These are phyloP conservation scores for Terrapene triunguis DNA, from an alignment of 2,113 vertebrate species.

Conservation along the genomic window DNA sequence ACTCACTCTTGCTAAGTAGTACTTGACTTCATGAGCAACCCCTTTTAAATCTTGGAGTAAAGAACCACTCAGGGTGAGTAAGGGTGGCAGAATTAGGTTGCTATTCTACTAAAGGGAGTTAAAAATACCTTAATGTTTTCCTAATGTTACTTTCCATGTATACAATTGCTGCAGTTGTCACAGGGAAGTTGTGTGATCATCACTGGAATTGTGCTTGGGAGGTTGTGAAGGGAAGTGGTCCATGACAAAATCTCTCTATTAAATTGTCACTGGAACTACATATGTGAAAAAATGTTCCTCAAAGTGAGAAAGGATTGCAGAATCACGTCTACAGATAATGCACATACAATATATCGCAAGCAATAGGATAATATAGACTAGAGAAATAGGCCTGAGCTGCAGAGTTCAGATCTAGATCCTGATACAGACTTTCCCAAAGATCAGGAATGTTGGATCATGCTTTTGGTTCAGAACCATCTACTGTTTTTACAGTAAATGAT, in stretches of 20 bases:
- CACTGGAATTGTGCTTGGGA: neutral
- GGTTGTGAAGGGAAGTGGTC: neutral
- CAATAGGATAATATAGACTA: fast-evolving
- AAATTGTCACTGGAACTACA: neutral
- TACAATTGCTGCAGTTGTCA: neutral
- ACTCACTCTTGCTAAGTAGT: too few species aligned
- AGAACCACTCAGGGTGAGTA: neutral
- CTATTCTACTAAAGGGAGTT: neutral
- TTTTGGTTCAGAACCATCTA: fast-evolving
- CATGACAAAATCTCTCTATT: neutral
- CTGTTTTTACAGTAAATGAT: neutral
- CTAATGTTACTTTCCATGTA: neutral
- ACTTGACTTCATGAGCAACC: neutral
- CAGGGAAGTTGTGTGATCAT: too few species aligned
- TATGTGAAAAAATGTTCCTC: neutral
- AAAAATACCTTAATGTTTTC: neutral
- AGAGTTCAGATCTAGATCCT: neutral
- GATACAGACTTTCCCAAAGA: neutral
- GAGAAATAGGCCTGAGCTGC: fast-evolving
- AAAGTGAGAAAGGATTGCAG: neutral
- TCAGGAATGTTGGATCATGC: neutral
- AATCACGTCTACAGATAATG: neutral
- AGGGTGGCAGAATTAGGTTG: neutral
- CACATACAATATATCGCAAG: neutral
- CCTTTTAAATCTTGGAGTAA: neutral